Evolutionary conservation across 2,888 invertebrate genomes (phyloP), one percentile per base, ranked within the genome.

Genomic region (Cerastis leucographa): DNA sequence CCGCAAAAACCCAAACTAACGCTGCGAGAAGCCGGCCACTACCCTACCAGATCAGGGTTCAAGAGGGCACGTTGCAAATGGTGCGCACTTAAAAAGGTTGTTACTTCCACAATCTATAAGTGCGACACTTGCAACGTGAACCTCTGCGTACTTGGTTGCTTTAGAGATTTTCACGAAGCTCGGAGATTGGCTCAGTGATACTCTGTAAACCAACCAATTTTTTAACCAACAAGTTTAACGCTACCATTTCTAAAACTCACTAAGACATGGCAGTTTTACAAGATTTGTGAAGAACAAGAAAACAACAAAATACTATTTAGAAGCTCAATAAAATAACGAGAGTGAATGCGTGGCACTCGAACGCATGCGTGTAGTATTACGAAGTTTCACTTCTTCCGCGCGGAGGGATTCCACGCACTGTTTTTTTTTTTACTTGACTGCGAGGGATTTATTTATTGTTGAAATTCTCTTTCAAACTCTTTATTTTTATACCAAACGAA

Each of bases 121-220:
- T 70, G 70, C 22, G 59, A 29, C 19, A 0, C 61, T 61, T 70
- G 70, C 70, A 22, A 70, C 70, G 35, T 70, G 59, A 70, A 46
- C 44, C 61, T 70, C 5, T 70, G 70, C 8, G 22, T 70, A 46
- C 22, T 59, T 7, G 29, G 29, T 44, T 71, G 61, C 17, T 71
- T 46, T 46, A 46, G 8, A 46, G 61, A 71, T 0, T 71, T n/a
- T 71, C 70, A 71, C 35, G 22, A 46, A 9, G 14, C 70, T 61
- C 19, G 2, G 40, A 40, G 51, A 40, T 7, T 40, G 49, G 6
- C 1, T 9, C 0, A 51, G 25, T 67, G 35, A n/a, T 35, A 17
- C 6, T 51, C 35, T 67, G 35, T 51, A 65, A 65, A 65, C 25
- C 19, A 25, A 65, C 44, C 35, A 17, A 8, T 17, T 19, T 29